Conservation (phyloP, 2,113 vertebrate genomes). For the Isurus oxyrinchus region DNA sequence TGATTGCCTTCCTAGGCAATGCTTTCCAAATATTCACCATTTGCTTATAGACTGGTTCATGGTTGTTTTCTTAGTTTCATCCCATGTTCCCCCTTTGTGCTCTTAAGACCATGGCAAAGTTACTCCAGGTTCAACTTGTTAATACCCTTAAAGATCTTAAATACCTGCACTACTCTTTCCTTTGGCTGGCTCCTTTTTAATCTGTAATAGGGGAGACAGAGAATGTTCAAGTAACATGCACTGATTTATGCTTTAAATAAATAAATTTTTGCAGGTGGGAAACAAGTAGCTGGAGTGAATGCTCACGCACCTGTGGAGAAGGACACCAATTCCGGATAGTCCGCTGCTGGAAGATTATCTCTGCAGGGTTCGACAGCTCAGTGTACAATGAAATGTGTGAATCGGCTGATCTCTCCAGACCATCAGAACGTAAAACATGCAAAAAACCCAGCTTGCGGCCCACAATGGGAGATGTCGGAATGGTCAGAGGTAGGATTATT, state of each 20-base stretch:
- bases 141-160: not conserved
- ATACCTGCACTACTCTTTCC: not conserved
- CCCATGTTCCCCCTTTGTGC: not conserved
- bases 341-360: conserved; percentile 98
- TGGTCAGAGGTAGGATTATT: conserved; percentile 75
- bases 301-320: conserved; percentile 89
- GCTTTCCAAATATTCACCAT: not conserved
- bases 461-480: conserved; percentile 97
- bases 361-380: conserved; percentile 89
- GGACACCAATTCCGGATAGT: conserved; percentile 88
- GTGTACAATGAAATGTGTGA: conserved; percentile 92
- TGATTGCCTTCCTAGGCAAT: conserved; percentile 1
- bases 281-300: conserved; percentile 97
- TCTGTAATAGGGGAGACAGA: not conserved
- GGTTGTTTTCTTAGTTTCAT: not conserved
- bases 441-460: conserved; percentile 85
- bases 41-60: not conserved
- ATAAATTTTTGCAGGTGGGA: conserved; percentile 71
- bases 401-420: conserved; percentile 75
- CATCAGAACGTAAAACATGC: conserved; percentile 78
- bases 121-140: not conserved
- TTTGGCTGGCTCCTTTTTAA: not conserved
- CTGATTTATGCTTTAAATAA: not conserved
- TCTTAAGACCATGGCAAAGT: not conserved
- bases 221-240: not conserved